These are phyloP conservation scores for Itoplectis maculator DNA, from an alignment of 2,888 invertebrate species.

Conservation along the genomic window DNA sequence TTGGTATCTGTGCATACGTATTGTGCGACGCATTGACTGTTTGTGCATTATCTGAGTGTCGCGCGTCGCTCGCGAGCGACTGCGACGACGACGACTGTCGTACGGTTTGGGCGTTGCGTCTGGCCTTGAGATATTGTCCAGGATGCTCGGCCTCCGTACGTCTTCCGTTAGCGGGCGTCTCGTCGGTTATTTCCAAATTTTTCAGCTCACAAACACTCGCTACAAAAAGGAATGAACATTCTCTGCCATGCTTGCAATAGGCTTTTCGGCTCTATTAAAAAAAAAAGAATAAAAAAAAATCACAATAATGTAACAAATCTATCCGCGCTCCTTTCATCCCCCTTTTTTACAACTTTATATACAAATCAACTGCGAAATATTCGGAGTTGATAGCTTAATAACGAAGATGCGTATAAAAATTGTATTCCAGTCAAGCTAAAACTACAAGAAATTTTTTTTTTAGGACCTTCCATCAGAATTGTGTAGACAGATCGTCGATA, in stretches of 20 bases:
- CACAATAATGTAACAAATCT: constrained; percentile 15
- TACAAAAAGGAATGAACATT: constrained; percentile 79
- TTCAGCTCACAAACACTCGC: constrained; percentile 83
- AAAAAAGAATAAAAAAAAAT: constrained; percentile 32
- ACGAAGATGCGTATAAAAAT: constrained; percentile 50
- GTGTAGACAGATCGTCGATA: not conserved
- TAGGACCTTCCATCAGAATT: not conserved
- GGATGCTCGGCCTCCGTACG: constrained; percentile 77
- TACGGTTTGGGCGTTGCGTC: constrained; percentile 73
- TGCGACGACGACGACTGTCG: constrained; percentile 73
- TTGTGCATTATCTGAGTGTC: constrained; percentile 79
- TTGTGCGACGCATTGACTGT: constrained; percentile 78
- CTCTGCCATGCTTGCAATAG: constrained; percentile 80
- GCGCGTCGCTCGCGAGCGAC: constrained; percentile 75
- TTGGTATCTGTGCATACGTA: constrained; percentile 81
- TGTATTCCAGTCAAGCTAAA: constrained; percentile 6
- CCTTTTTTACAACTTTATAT: constrained; percentile 27
- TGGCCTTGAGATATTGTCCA: constrained; percentile 79
- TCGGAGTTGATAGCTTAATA: constrained; percentile 20
- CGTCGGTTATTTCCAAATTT: constrained; percentile 82
- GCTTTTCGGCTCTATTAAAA: constrained; percentile 69
- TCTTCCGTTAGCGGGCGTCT: constrained; percentile 76
- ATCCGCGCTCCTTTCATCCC: constrained; percentile 17
- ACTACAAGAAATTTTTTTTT: not conserved
- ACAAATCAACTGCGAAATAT: constrained; percentile 21